Conservation (phyloP, 2,797 vertebrate species). For the Ammospiza maritima region DNA sequence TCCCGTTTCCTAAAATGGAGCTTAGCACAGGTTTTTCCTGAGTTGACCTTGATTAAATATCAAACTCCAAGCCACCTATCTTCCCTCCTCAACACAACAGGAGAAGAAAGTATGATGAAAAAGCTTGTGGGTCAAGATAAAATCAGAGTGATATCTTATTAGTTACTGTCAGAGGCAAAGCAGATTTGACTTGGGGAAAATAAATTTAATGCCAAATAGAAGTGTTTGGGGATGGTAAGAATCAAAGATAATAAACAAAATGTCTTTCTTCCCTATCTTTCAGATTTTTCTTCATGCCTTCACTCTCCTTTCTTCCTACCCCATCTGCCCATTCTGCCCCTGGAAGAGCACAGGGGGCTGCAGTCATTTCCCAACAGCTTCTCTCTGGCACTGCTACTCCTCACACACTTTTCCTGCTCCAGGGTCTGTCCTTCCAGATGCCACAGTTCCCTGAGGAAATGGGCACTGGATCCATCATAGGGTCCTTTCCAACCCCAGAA, state of each 20-base stretch:
- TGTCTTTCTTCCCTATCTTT: neutral
- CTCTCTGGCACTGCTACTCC: neutral
- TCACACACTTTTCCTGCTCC: neutral
- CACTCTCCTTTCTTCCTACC: neutral
- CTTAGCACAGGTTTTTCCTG: neutral
- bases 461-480: too few species aligned
- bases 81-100: neutral
- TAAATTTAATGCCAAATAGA: neutral
- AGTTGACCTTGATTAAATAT: neutral
- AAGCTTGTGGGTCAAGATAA: neutral
- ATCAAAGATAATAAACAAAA: neutral
- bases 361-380: neutral
- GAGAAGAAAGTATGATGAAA: neutral
- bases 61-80: neutral
- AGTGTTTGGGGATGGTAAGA: neutral
- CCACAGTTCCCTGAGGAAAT: neutral
- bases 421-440: neutral
- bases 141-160: neutral
- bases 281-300: neutral
- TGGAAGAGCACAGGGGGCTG: neutral
- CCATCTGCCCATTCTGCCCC: fast-evolving
- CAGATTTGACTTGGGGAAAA: neutral
- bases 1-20: neutral
- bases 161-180: neutral
- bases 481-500: neutral